phyloP scores from a whole-genome alignment of 2,888 invertebrate genomes.

The Melinaea menophilus region DNA sequence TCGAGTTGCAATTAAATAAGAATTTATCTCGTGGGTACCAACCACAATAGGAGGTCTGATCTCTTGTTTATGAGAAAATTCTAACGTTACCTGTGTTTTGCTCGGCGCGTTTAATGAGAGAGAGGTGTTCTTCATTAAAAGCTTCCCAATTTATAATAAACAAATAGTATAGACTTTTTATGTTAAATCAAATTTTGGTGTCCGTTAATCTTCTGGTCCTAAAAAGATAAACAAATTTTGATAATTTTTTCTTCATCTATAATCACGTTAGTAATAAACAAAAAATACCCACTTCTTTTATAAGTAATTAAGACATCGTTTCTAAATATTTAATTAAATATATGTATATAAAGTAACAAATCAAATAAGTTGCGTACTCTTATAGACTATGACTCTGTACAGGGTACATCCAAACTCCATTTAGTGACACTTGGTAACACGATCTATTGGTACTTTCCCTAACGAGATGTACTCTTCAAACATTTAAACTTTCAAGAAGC shows the following conservation, averaged over 20 bases:
- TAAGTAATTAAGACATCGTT: too few species aligned
- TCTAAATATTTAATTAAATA: too few species aligned
- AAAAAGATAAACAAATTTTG: too few species aligned
- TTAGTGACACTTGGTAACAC: constrained; percentile 23
- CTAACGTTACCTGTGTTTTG: constrained; percentile 21
- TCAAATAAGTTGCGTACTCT: too few species aligned
- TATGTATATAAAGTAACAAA: too few species aligned
- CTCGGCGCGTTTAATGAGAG: constrained; percentile 41
- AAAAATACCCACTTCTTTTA: too few species aligned
- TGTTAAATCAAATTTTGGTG: too few species aligned
- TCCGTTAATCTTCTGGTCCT: too few species aligned
- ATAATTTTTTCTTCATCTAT: too few species aligned
- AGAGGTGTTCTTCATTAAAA: constrained; percentile 12
- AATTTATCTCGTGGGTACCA: constrained; percentile 39
- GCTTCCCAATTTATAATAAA: too few species aligned
- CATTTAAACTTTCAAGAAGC: constrained; percentile 43
- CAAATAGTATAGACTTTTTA: too few species aligned
- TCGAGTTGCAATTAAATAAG: constrained; percentile 31
- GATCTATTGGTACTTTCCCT: constrained; percentile 39
- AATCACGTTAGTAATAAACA: too few species aligned
- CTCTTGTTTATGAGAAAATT: constrained; percentile 38
- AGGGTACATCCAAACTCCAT: constrained; percentile 4
- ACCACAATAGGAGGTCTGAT: constrained; percentile 23
- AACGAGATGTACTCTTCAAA: constrained; percentile 38
- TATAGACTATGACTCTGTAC: not conserved